These are phyloP conservation scores for Cyanoramphus novaezelandiae DNA, from an alignment of 2,113 vertebrate species.

Conservation along the genomic window DNA sequence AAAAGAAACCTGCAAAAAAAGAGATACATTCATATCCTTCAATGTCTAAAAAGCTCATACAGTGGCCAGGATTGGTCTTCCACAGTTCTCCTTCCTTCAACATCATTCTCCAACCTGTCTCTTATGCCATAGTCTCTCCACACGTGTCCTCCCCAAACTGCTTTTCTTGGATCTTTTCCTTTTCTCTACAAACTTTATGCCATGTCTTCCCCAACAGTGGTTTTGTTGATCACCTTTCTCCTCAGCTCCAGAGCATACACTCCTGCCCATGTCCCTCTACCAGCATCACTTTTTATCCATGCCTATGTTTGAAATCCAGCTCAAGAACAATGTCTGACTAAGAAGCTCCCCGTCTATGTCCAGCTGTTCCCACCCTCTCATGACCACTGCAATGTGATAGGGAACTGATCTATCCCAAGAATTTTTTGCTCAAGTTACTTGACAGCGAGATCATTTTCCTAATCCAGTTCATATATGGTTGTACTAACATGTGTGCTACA, in stretches of 20 bases:
- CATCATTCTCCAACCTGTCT: neutral
- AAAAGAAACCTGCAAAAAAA: neutral
- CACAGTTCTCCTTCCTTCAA: neutral
- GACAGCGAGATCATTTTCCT: neutral
- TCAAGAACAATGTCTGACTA: neutral
- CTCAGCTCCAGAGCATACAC: neutral
- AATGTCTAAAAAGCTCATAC: neutral
- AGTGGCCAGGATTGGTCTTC: neutral
- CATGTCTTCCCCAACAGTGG: neutral
- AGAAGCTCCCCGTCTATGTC: neutral
- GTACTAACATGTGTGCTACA: neutral
- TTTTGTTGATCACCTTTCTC: neutral
- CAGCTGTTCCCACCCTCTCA: constrained; percentile 42
- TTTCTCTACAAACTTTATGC: neutral
- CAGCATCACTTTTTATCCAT: neutral
- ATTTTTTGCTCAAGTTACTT: constrained; percentile 43
- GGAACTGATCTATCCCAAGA: constrained; percentile 13
- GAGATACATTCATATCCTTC: neutral
- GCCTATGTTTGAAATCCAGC: neutral
- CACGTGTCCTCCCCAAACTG: neutral
- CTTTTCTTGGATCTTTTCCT: neutral
- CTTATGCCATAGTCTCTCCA: neutral
- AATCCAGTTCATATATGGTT: neutral
- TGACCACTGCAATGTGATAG: neutral
- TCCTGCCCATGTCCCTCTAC: neutral